Evolutionary conservation across 2,797 vertebrate genomes (phyloP).

Genomic region (Podarcis lilfordi): DNA sequence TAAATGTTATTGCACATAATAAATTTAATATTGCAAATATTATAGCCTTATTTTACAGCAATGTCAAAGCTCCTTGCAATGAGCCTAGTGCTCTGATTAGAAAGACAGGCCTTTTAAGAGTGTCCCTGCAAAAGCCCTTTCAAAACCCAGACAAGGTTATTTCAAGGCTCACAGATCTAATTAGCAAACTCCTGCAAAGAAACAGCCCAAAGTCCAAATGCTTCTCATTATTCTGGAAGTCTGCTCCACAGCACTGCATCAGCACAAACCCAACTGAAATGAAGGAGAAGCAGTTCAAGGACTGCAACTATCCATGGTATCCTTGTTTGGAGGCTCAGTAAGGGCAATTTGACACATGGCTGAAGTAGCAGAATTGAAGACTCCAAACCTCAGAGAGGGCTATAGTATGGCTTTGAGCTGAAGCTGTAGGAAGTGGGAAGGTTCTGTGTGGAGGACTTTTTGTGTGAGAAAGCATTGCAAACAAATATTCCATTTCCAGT

Average conservation of each 20-base stretch:
- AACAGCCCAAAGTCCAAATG: background rate
- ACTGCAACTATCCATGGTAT: background rate
- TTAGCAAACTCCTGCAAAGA: slow-evolving; percentile 54
- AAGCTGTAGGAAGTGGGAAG: background rate
- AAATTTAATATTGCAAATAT: slow-evolving; percentile 63
- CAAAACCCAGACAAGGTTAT: slow-evolving; percentile 56
- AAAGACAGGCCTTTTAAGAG: slow-evolving; percentile 49
- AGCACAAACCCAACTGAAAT: background rate
- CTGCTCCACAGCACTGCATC: background rate
- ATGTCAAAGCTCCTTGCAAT: slow-evolving; percentile 46
- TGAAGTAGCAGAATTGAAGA: background rate
- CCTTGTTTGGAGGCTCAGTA: background rate
- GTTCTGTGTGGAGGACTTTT: background rate
- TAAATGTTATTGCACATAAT: slow-evolving; percentile 51
- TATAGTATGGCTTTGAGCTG: background rate
- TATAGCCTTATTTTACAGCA: slow-evolving; percentile 39
- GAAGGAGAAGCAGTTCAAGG: background rate
- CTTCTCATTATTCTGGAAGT: background rate
- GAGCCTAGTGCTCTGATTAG: slow-evolving; percentile 32
- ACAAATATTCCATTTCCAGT: background rate
- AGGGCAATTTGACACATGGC: background rate
- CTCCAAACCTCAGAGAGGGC: background rate
- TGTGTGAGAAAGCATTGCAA: background rate
- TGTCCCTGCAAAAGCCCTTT: slow-evolving; percentile 32
- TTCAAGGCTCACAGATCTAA: slow-evolving; percentile 54